Base-by-base conservation (phyloP, 2,797 vertebrate genomes). In the Cryptoblepharus egeriae region DNA sequence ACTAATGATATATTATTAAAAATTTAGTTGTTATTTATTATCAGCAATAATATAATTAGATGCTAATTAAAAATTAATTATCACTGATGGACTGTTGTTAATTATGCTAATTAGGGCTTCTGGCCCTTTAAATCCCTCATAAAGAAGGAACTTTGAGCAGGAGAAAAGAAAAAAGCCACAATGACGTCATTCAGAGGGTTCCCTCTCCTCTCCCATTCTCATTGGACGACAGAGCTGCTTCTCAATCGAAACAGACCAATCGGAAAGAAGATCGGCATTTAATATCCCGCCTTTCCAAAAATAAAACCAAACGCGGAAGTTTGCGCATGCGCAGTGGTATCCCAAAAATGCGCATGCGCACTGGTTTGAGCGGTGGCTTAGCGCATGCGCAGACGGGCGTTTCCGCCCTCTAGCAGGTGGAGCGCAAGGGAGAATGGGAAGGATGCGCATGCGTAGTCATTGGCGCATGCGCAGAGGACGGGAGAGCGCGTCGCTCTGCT, bases 281-380 rank as follows among this genome's bases (percentile, higher is more conserved):
- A 52, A 12, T 5, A 1, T 13, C 2, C n/a, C 28, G 60, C n/a
- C 30, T 22, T 24, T 5, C 16, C 9, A 72, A 3, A 1, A 1
- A 7, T 1, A 32, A 32, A 45, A 1, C 24, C 4, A 18, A 35
- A n/a, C 30, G 64, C 13, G 12, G 26, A 55, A 58, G 2, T 1
- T 0, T 0, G 7, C 74, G 49, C 77, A 28, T 55, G 80, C 52
- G 77, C 52, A 2, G 1, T 37, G 26, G 2, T 3, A n/a, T n/a
- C n/a, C n/a, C n/a, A n/a, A n/a, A n/a, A 8, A 9, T 1, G 42
- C 35, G 75, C 80, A 60, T 67, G 73, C 76, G 70, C 42, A 24
- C 6, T 2, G 39, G 3, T 13, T 8, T 57, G 55, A 2, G 42
- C 24, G n/a, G n/a, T n/a, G n/a, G 4, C 5, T 11, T 22, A 9